Percentiles rank a stretch among this genome's conserved stretches.
Conservation (phyloP, 2,888 invertebrate species). For the Xiphydria camelus region DNA sequence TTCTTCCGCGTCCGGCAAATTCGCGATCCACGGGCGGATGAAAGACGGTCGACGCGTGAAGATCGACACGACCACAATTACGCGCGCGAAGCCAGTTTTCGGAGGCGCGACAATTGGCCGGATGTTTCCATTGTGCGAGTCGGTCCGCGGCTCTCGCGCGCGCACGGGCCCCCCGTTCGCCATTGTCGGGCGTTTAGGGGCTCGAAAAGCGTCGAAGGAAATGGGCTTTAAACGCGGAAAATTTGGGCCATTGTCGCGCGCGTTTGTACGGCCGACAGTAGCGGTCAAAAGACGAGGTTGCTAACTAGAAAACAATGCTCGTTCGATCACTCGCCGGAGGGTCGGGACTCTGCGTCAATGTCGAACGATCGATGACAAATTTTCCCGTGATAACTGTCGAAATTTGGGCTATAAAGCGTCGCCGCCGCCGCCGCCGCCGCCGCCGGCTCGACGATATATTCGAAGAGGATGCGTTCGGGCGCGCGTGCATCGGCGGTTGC, state of each 20-base stretch:
- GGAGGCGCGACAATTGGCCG: conserved; percentile 55
- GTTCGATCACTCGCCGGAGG: too few species aligned
- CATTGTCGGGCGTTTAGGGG: conserved; percentile 44
- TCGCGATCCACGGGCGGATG: too few species aligned
- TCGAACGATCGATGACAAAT: too few species aligned
- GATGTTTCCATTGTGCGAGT: conserved; percentile 54
- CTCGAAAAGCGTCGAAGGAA: conserved; percentile 32
- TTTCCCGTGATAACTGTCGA: too few species aligned
- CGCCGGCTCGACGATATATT: conserved; percentile 7
- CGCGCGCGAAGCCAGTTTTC: conserved; percentile 20
- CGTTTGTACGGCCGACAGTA: neutral
- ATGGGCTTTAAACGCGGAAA: conserved; percentile 45
- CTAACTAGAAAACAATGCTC: neutral
- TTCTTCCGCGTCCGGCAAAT: too few species aligned
- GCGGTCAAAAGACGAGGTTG: too few species aligned
- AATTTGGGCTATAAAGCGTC: conserved; percentile 7
- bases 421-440: conserved; percentile 6
- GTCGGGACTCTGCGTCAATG: too few species aligned
- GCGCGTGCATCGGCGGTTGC: too few species aligned
- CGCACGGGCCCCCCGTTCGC: conserved; percentile 18
- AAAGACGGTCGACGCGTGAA: too few species aligned
- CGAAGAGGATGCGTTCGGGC: neutral
- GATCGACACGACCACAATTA: conserved; percentile 44
- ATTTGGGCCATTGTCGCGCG: conserved; percentile 39
- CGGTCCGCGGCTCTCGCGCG: neutral